phyloP scores from a whole-genome alignment of 2,888 invertebrate species.

The Holacanthella duospinosa region DNA sequence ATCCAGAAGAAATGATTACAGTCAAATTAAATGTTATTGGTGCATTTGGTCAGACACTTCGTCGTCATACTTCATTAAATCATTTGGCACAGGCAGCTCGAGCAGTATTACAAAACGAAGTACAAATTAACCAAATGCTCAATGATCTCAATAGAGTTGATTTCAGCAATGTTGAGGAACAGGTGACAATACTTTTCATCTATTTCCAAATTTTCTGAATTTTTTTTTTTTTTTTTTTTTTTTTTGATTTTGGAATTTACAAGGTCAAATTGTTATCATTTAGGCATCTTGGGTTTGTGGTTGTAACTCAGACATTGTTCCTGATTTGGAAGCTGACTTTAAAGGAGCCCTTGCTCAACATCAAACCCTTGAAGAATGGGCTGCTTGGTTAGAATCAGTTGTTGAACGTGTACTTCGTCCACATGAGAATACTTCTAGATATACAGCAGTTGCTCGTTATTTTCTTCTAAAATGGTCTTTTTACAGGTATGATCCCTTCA shows the following conservation, averaged over 20 bases:
- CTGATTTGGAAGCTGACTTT: slow-evolving; percentile 77
- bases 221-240: no score
- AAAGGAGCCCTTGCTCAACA: slow-evolving; percentile 76
- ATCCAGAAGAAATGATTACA: slow-evolving; percentile 47
- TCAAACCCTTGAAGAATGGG: slow-evolving; percentile 93
- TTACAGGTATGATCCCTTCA: slow-evolving; percentile 57
- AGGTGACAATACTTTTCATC: slow-evolving; percentile 46
- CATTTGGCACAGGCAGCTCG: slow-evolving; percentile 92
- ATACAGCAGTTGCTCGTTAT: slow-evolving; percentile 74
- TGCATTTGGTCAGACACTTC: slow-evolving; percentile 84
- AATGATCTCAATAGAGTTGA: slow-evolving; percentile 93
- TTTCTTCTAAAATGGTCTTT: slow-evolving; percentile 98
- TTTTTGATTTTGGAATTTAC: background rate
- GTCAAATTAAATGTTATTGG: slow-evolving; percentile 61
- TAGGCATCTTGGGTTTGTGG: slow-evolving; percentile 97
- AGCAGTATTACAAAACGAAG: slow-evolving; percentile 86
- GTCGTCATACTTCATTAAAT: slow-evolving; percentile 93
- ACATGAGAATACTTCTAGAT: slow-evolving; percentile 70
- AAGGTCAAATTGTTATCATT: slow-evolving; percentile 8
- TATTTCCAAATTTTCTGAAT: no score
- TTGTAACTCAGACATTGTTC: slow-evolving; percentile 75
- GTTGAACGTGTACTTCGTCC: slow-evolving; percentile 81
- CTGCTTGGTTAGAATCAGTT: slow-evolving; percentile 88
- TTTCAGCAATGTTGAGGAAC: slow-evolving; percentile 84
- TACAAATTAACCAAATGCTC: slow-evolving; percentile 92